Base-by-base conservation (phyloP, 92 coral and sea anemone genomes). In the Zoanthus gigantus region DNA sequence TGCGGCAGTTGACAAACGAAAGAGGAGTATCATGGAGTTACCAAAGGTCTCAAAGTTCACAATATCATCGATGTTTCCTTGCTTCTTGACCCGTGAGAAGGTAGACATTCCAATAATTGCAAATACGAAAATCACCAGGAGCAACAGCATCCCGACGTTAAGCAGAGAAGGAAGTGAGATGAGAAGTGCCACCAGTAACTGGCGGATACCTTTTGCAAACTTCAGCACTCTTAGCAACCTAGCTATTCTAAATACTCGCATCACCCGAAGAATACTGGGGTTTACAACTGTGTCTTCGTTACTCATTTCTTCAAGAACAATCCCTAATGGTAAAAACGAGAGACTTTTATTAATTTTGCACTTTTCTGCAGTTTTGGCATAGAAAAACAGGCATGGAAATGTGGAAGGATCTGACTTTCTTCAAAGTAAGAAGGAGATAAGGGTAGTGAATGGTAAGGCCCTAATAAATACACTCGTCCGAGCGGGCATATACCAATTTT, bases 21-120 rank as follows among this genome's bases (percentile, higher is more conserved):
- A 95, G 79, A 97, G 37, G 37, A 97, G 67, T 98, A 95, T 90
- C 95, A 97, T 95, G 12, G 98, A 92, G 42, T 89, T 95, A 0
- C 96, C 94, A 63, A 95, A 95, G 65, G 98, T 97, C 83, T 97
- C 92, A 78, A 97, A 97, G 84, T 97, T 97, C 16, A 97, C 97
- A 53, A 86, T 94, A 13, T 95, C 98, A 77, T 97, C 96, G n/a
- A 97, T 74, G 71, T 90, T 94, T 37, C 95, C 96, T 61, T 96
- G 96, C 74, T 92, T 94, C 71, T 90, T 95, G 44, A 97, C 94
- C 83, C 85, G 95, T 0, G 94, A 96, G 77, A 95, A 97, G 48
- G 98, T 92, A 1, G 97, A 90, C 99, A 97, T 97, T 77, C 98
- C 99, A 88, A 97, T 93, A 72, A 94, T 86, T 57, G 98, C 99